Evolutionary conservation across 2,113 vertebrate genomes (phyloP).

Genomic region (Gasterosteus aculeatus): DNA sequence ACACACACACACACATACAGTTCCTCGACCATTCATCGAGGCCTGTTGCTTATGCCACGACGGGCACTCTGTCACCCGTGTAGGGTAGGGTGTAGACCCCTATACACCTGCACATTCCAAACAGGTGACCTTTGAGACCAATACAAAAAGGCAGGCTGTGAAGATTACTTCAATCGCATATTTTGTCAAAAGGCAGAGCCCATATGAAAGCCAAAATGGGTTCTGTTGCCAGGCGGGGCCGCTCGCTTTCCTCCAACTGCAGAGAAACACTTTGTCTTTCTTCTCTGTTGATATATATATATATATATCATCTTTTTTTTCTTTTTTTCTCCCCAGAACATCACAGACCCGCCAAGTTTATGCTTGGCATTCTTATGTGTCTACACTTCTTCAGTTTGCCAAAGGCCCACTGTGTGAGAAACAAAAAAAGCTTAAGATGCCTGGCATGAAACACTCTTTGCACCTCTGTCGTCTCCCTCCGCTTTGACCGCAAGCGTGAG

Average conservation of each 20-base stretch:
- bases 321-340: conserved; percentile 16
- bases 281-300: background rate
- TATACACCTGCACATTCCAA: conserved; percentile 39
- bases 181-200: conserved; percentile 65
- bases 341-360: conserved; percentile 26
- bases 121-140: conserved; percentile 65
- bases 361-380: conserved; percentile 43
- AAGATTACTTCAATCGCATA: conserved; percentile 61
- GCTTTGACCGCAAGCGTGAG: conserved; percentile 23
- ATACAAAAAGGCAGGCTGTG: conserved; percentile 61
- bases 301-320: background rate
- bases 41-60: conserved; percentile 2
- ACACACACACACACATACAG: background rate
- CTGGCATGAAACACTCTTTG: conserved; percentile 34
- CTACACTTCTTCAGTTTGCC: conserved; percentile 38
- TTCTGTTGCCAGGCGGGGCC: conserved; percentile 58
- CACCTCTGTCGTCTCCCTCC: conserved; percentile 27
- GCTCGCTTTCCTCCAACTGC: conserved; percentile 52
- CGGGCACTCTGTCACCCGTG: conserved; percentile 5
- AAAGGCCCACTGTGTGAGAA: conserved; percentile 35
- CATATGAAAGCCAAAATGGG: conserved; percentile 61
- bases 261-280: conserved; percentile 46
- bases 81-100: conserved; percentile 11
- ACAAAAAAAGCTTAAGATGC: conserved; percentile 20
- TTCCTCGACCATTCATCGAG: conserved; percentile 30